phyloP scores from a whole-genome alignment of 2,113 vertebrate genomes.

The Tonatia bakeri region DNA sequence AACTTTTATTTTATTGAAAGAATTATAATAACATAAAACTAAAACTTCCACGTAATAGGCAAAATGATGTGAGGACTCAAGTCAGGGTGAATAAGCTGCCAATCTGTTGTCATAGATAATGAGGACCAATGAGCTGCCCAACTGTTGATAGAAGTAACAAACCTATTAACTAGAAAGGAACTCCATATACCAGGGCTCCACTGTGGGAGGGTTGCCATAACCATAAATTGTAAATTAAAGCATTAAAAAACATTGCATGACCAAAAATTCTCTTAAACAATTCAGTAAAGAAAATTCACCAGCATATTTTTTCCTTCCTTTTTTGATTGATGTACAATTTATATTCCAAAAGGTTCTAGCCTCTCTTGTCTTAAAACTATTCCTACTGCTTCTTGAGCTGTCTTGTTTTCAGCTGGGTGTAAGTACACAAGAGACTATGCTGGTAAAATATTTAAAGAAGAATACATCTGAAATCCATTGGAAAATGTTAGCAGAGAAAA shows the following conservation, averaged over 20 bases:
- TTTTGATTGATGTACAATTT: neutral
- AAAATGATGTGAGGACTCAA: neutral
- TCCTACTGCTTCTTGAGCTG: neutral
- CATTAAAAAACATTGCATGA: neutral
- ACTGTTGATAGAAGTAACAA: neutral
- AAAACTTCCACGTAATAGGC: neutral
- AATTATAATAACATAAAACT: neutral
- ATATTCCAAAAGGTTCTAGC: neutral
- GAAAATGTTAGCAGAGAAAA: slow-evolving; percentile 29
- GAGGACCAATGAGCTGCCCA: neutral
- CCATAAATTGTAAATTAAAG: slow-evolving; percentile 11
- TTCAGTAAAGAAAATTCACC: neutral
- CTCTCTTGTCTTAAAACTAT: slow-evolving; percentile 22
- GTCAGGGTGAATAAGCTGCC: neutral
- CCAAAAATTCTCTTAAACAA: neutral
- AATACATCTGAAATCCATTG: neutral
- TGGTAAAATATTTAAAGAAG: neutral
- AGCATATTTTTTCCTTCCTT: neutral
- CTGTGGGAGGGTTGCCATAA: neutral
- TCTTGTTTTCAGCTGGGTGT: neutral
- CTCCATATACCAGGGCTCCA: neutral
- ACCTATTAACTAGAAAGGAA: neutral
- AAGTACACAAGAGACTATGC: neutral
- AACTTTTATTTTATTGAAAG: neutral
- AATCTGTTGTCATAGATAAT: neutral